Conservation (phyloP, 2,113 vertebrate genomes). For the Phalacrocorax pelagicus region DNA sequence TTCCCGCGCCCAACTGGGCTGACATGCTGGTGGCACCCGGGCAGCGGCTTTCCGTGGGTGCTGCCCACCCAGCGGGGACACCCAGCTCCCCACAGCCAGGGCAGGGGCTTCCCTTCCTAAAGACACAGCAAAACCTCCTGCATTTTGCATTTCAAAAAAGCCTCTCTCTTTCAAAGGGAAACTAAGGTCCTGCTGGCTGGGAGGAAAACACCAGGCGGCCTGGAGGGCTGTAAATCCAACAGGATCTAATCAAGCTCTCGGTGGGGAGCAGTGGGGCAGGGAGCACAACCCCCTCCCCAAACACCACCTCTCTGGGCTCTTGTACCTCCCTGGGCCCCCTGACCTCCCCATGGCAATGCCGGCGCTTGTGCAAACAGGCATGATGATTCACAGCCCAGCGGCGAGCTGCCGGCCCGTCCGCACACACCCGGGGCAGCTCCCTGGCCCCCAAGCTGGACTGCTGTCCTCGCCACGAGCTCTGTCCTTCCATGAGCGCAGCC, state of each 20-base stretch:
- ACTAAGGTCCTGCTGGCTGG: not conserved
- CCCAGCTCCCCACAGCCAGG: not conserved
- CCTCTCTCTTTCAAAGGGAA: constrained; percentile 13
- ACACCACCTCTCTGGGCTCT: not conserved
- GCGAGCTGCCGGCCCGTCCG: not conserved
- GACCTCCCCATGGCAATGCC: not conserved
- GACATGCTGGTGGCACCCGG: accelerated
- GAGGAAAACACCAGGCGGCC: not conserved
- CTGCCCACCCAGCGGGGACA: not conserved
- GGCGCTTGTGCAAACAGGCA: constrained; percentile 1
- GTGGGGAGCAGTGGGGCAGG: not conserved
- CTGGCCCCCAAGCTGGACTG: not conserved
- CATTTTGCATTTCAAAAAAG: constrained; percentile 46
- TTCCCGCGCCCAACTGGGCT: accelerated
- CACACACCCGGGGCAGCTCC: not conserved
- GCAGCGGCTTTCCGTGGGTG: not conserved
- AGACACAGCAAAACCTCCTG: not conserved
- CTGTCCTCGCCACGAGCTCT: accelerated
- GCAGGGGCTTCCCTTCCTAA: not conserved
- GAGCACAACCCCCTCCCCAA: not conserved
- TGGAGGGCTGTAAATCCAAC: constrained; percentile 22
- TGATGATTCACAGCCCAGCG: not conserved
- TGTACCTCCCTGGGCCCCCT: not conserved
- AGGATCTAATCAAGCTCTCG: constrained; percentile 19
- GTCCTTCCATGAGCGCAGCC: accelerated